Conservation (phyloP, 2,888 invertebrate species). For the Cosmorhoe ocellata region DNA sequence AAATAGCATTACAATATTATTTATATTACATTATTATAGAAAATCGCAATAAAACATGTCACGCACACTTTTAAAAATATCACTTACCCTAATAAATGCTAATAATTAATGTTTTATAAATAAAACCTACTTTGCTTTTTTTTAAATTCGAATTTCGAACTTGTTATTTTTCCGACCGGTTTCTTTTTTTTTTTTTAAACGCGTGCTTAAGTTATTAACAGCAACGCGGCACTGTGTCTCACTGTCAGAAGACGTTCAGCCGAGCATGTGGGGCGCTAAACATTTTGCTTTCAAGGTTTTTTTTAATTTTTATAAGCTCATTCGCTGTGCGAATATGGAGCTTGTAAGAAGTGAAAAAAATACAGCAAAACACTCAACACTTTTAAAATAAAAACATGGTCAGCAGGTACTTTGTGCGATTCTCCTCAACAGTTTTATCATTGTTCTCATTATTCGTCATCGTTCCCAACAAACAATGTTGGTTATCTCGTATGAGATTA, state of each 20-base stretch:
- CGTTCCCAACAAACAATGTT: no score
- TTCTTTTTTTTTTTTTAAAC: slow-evolving; percentile 36
- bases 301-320: no score
- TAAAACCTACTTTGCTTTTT: slow-evolving; percentile 13
- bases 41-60: background rate
- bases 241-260: slow-evolving; percentile 45
- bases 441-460: no score
- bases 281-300: slow-evolving; percentile 63
- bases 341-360: no score
- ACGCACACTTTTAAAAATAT: slow-evolving; percentile 12
- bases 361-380: no score
- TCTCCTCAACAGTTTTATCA: no score
- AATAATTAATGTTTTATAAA: background rate
- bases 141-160: slow-evolving; percentile 11
- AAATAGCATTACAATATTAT: no score
- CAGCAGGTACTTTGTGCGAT: no score
- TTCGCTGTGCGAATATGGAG: background rate
- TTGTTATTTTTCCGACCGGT: background rate
- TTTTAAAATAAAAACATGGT: no score
- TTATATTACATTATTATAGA: no score
- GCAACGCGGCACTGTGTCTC: slow-evolving; percentile 58
- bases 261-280: slow-evolving; percentile 52
- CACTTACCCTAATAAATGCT: slow-evolving; percentile 11
- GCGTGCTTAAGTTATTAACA: slow-evolving; percentile 64
- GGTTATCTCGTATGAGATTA: no score